phyloP scores from a whole-genome alignment of 1,140 invertebrate genomes.

The Meloidogyne floridensis region DNA sequence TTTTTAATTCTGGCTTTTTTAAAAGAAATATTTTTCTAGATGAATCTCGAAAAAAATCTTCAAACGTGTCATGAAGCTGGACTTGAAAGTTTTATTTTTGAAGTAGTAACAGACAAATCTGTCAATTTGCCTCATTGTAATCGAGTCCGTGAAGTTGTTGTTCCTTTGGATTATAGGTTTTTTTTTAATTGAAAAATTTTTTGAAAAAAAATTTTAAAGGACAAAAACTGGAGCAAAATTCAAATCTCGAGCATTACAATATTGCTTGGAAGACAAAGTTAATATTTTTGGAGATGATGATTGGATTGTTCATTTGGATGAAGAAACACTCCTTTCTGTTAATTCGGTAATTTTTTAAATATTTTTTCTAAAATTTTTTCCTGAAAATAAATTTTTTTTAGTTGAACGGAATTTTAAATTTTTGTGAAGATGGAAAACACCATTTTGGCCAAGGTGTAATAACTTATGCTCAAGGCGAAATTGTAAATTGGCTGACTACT shows the following conservation, averaged over 20 bases:
- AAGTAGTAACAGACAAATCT: constrained; percentile 91
- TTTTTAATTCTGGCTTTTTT: not conserved
- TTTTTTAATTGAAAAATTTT: not conserved
- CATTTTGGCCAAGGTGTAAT: constrained; percentile 96
- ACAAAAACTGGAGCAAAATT: constrained; percentile 88
- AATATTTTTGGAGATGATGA: constrained; percentile 75
- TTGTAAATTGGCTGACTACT: constrained; percentile 93
- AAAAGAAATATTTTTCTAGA: constrained; percentile 67
- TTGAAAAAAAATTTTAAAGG: constrained; percentile 56
- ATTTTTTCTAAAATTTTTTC: not conserved
- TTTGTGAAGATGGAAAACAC: constrained; percentile 89
- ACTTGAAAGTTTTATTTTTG: constrained; percentile 91
- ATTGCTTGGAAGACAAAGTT: constrained; percentile 85
- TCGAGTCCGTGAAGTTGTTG: constrained; percentile 58
- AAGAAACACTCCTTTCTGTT: constrained; percentile 91
- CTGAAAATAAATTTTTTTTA: not conserved
- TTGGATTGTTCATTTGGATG: constrained; percentile 96
- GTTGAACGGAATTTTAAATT: constrained; percentile 83
- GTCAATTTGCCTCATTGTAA: constrained; percentile 76
- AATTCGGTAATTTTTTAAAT: constrained; percentile 72
- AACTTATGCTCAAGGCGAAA: constrained; percentile 85
- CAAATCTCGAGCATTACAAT: constrained; percentile 91
- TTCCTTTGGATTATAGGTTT: constrained; percentile 54
- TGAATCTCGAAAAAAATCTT: constrained; percentile 85
- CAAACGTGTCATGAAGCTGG: constrained; percentile 84